Evolutionary conservation across 1,140 invertebrate species (phyloP), one percentile per base, ranked within the genome.

Genomic region (Psilanteris sp.): DNA sequence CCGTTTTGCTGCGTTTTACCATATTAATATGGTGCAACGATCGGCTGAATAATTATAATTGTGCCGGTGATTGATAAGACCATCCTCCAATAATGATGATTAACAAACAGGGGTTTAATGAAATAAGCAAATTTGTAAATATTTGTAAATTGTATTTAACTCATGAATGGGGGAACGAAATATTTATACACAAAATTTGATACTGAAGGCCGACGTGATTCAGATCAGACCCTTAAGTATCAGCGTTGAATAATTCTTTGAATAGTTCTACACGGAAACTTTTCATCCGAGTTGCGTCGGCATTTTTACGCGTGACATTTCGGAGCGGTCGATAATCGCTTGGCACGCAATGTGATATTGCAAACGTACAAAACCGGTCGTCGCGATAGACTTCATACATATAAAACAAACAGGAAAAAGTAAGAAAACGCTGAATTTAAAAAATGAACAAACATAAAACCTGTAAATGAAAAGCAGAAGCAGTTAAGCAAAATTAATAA

Each of bases 311-410:
- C 52, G 61, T 24, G 37, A 52, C 44, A 57, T 64, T 77, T 77
- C 18, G 62, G 66, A 75, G 79, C 71, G 81, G 79, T 61, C 77
- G 79, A 78, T 81, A 79, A 75, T 85, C 79, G 79, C 64, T 79
- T 67, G 79, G 72, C 79, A 83, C 81, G 82, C 72, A 84, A 85
- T 88, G 86, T 88, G 85, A 88, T 88, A 87, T 80, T 82, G 79
- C 79, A 84, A 74, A 86, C 84, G 85, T 87, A 87, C 83, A 88
- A 88, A 86, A 83, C 66, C 61, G 74, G 81, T 84, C 72, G 77
- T 83, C 83, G 79, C 83, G 76, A 81, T 79, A 80, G 61, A 61
- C 67, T n/a, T 79, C 64, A 62, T 78, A 67, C 26, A 8, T 44
- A 26, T 37, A 59, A 44, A 39, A 59, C 3, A 46, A 70, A 48